A percentile compares a stretch with the other conserved stretches of the same genome.
These are phyloP conservation scores for Homarus americanus DNA, from an alignment of 1,140 invertebrate species.

Conservation along the genomic window DNA sequence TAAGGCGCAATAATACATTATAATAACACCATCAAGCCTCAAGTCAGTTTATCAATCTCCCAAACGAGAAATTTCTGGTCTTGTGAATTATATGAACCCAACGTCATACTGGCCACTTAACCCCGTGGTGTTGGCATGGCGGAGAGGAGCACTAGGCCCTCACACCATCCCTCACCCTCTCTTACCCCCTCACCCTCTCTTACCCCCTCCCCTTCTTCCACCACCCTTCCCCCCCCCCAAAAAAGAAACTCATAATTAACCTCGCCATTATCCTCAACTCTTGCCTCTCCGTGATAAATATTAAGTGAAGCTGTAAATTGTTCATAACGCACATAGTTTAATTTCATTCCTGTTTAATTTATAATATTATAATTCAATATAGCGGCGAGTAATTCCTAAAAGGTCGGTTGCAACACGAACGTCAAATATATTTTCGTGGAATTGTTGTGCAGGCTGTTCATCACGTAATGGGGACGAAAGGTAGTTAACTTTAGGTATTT, in stretches of 20 bases:
- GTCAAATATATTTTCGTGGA: not conserved
- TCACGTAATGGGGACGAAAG: not conserved
- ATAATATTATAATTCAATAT: not conserved
- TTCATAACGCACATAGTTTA: not conserved
- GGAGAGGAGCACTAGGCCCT: no score
- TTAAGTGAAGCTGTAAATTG: not conserved
- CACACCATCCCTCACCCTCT: no score
- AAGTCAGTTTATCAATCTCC: no score
- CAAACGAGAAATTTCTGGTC: no score
- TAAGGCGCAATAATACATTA: no score
- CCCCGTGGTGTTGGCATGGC: no score
- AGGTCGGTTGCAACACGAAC: not conserved
- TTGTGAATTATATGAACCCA: no score
- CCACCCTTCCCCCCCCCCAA: not conserved
- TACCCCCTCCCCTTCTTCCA: no score
- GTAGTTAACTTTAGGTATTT: no score
- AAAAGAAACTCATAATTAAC: not conserved
- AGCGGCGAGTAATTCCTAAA: not conserved
- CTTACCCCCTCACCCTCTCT: no score
- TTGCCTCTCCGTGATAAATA: not conserved
- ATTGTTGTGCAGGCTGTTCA: not conserved
- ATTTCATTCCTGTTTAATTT: slow-evolving; percentile 5
- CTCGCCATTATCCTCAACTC: not conserved
- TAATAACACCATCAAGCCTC: no score
- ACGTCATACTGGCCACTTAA: no score